A percentile compares a stretch with the other conserved stretches of the same genome.
Conservation (phyloP, 2,797 vertebrate genomes). For the Rachycentron canadum region DNA sequence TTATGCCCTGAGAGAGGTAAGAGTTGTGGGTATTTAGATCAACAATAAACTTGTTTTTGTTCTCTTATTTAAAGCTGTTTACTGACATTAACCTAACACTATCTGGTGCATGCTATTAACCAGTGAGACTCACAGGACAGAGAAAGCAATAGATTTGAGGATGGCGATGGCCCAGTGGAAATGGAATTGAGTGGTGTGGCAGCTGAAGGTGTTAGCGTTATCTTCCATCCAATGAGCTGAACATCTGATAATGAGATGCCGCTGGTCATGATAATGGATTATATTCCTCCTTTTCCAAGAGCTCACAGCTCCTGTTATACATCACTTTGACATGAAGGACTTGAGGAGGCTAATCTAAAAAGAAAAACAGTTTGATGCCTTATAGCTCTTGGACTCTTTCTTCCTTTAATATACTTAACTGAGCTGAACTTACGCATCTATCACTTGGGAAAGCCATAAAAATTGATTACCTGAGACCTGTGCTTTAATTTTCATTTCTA, state of each 20-base stretch:
- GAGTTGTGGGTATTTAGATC: conserved; percentile 53
- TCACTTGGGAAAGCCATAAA: conserved; percentile 29
- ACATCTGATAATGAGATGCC: conserved; percentile 74
- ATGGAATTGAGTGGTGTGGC: conserved; percentile 48
- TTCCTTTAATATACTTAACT: conserved; percentile 30
- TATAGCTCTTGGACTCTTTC: conserved; percentile 3
- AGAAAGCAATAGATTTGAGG: conserved; percentile 45
- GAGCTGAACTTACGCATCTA: conserved; percentile 28
- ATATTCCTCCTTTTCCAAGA: conserved; percentile 41
- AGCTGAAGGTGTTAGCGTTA: conserved; percentile 51
- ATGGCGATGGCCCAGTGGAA: conserved; percentile 21
- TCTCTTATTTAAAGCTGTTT: conserved; percentile 69
- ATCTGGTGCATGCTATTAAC: conserved; percentile 59
- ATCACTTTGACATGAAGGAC: conserved; percentile 57
- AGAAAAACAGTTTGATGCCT: conserved; percentile 49
- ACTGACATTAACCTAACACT: conserved; percentile 56
- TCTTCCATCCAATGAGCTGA: conserved; percentile 60
- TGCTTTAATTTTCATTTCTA: conserved; percentile 34
- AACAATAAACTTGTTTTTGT: conserved; percentile 66
- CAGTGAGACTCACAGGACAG: conserved; percentile 51
- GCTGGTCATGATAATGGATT: conserved; percentile 63
- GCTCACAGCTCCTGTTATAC: conserved; percentile 43
- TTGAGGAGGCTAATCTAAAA: conserved; percentile 49
- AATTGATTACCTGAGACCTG: conserved; percentile 48
- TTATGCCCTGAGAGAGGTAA: conserved; percentile 16